Base-by-base conservation (phyloP, 2,113 vertebrate genomes). In the Protomyctophum bolini region DNA sequence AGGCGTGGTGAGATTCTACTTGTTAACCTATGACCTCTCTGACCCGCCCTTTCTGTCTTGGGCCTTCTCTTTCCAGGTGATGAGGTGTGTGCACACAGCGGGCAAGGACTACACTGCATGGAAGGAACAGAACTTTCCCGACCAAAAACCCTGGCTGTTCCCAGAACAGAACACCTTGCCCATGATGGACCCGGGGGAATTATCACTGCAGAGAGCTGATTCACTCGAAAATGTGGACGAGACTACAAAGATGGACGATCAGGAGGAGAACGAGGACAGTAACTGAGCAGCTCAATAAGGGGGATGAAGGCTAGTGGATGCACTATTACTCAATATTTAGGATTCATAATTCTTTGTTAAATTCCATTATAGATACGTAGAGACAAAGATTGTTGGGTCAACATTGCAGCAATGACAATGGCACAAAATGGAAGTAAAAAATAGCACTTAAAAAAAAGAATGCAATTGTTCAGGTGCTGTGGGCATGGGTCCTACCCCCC, bases 201-300 rank as follows among this genome's bases (percentile, higher is more conserved):
- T 96, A 75, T 82, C 80, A 0, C 79, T 94, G 28, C 94, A 95
- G 85, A 87, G 84, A 2, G 89, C 83, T 0, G 88, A 94, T 79
- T 94, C 92, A 0, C 89, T 94, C 7, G 94, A 96, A 75, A 93
- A 94, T 10, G 72, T 95, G 45, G 91, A 94, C 0, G 93, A 95
- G 79, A 91, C 88, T 50, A 55, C 63, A 1, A 79, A 85, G 10
- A 28, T 41, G n/a, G 89, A 94, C 2, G 67, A 0, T 10, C 70
- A 73, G 21, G 91, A 73, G 21, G 91, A 91, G 1, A 71, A 75
- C 8, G 92, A 93, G 56, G 87, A 92, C 76, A 89, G 92, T 79
- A 86, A 80, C 73, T 92, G 78, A 85, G 78, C 9, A 0, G 21
- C 47, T 0, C 12, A 0, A n/a, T 41, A 14, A 2, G 62, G 58